These are phyloP conservation scores for Mixornis gularis DNA, from an alignment of 2,113 vertebrate species.

Conservation along the genomic window DNA sequence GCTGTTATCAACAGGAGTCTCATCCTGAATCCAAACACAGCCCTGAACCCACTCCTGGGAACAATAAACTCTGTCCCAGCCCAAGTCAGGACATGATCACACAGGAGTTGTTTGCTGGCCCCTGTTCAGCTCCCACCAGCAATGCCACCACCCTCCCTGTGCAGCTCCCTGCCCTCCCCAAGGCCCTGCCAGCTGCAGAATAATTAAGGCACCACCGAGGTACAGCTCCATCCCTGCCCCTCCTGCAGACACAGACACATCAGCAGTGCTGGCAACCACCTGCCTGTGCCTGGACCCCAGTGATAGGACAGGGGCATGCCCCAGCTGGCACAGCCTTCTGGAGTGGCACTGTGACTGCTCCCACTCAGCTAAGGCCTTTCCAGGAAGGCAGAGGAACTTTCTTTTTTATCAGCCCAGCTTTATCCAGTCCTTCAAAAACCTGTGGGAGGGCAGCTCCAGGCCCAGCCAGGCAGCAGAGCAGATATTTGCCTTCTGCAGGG, in stretches of 20 bases:
- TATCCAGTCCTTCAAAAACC: background rate
- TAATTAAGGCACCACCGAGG: background rate
- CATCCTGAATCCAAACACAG: background rate
- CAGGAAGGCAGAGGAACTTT: background rate
- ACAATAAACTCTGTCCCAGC: background rate
- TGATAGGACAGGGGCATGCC: fast-evolving
- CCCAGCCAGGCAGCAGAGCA: background rate
- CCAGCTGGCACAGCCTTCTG: background rate
- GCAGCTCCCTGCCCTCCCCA: background rate
- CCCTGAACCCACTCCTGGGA: background rate
- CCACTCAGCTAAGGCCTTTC: background rate
- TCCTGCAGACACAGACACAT: fast-evolving
- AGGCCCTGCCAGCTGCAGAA: background rate
- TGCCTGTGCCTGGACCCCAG: background rate
- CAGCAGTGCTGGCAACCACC: background rate
- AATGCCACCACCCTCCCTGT: background rate
- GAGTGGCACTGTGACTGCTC: background rate
- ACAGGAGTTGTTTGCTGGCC: background rate
- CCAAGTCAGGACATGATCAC: background rate
- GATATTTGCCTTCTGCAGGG: background rate
- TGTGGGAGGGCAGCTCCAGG: background rate
- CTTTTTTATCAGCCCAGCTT: background rate
- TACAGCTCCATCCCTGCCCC: background rate
- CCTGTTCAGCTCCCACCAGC: background rate
- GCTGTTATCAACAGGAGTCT: background rate